Base-by-base conservation (phyloP, 2,888 invertebrate genomes). In the Aproaerema taeniolella region DNA sequence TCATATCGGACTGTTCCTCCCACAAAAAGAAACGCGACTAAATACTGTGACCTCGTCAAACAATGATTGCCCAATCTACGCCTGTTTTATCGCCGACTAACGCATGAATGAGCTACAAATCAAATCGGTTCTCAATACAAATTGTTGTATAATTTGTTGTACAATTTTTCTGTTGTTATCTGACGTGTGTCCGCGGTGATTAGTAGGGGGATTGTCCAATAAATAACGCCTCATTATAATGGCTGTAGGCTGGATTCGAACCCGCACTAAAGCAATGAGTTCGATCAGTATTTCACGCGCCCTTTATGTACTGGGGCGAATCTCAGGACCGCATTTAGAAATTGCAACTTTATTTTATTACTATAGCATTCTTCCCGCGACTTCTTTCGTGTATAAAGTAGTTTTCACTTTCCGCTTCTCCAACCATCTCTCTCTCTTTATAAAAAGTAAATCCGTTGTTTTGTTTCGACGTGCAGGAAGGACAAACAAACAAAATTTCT, bases 161-260 rank as follows among this genome's bases (percentile, higher is more conserved):
- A n/a, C n/a, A n/a, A n/a, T 35, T 36, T 36, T 29, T 36, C 9
- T 28, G 10, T 10, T 34, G 43, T 38, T 39, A 45, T 46, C 41
- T 13, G 41, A 32, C 38, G 42, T 42, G 40, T 56, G 62, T 60
- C 58, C 38, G 43, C 45, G 46, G 63, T 72, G 74, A 77, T 79
- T 78, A 75, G 73, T 75, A 64, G 59, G 53, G 57, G 66, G 64
- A 64, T 67, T 66, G 75, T 71, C 65, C 69, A 75, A 81, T 83
- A 82, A 83, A 81, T 80, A 81, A 80, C 72, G 66, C 67, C 81
- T 80, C 73, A 80, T 83, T 83, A 83, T 72, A 72, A 75, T 71
- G 62, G 72, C 11, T n/a, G 3, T 14, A 13, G 17, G 33, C 9
- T 10, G 13, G 15, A 20, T 4, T 20, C 26, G 29, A 13, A 15